A percentile compares a stretch with the other conserved stretches of the same genome.
phyloP scores from a whole-genome alignment of 2,797 vertebrate genomes.

The Spondyliosoma cantharus region DNA sequence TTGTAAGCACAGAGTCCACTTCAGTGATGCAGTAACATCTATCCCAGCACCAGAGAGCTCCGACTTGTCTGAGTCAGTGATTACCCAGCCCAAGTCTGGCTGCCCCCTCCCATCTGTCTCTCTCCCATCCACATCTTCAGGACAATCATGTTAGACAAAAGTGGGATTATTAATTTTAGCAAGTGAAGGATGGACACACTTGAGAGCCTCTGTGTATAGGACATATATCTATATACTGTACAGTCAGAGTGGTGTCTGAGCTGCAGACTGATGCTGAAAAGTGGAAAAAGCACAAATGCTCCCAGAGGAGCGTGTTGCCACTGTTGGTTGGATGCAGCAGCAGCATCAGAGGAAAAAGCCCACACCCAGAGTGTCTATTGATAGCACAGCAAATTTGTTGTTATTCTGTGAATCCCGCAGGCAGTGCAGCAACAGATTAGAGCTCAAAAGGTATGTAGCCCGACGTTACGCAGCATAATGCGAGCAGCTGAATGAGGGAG shows the following conservation, averaged over 20 bases:
- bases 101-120: constrained; percentile 43
- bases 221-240: constrained; percentile 21
- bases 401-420: constrained; percentile 60
- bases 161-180: constrained; percentile 56
- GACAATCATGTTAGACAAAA: constrained; percentile 55
- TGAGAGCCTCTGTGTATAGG: constrained; percentile 31
- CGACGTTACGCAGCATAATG: constrained; percentile 47
- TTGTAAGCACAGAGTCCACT: constrained; percentile 44
- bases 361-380: constrained; percentile 69
- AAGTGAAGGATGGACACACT: constrained; percentile 36
- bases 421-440: constrained; percentile 61
- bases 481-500: constrained; percentile 38
- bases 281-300: constrained; percentile 51
- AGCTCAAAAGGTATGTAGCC: constrained; percentile 54
- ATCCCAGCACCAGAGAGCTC: constrained; percentile 27
- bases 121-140: constrained; percentile 49
- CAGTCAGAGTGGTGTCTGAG: constrained; percentile 42
- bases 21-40: constrained; percentile 51
- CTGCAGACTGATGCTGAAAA: constrained; percentile 53
- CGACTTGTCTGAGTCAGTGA: constrained; percentile 54
- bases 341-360: constrained; percentile 53
- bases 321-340: constrained; percentile 60
- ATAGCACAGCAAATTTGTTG: constrained; percentile 63
- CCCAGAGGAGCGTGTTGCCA: constrained; percentile 50
- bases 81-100: constrained; percentile 43